A percentile compares a stretch with the other conserved stretches of the same genome.
phyloP scores from a whole-genome alignment of 2,113 vertebrate genomes.

The Pterocles orientalis region DNA sequence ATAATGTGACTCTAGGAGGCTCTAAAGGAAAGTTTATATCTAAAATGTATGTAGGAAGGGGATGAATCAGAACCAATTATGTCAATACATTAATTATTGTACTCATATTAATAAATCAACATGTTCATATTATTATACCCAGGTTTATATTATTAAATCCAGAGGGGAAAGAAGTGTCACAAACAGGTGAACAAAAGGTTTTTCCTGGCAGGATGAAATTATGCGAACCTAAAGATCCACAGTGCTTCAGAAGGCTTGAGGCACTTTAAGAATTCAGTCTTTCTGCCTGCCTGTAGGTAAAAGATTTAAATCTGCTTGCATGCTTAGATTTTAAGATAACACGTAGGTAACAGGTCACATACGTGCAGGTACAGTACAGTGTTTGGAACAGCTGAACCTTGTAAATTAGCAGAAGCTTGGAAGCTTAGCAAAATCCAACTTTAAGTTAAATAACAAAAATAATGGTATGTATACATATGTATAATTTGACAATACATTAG shows the following conservation, averaged over 20 bases:
- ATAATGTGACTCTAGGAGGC: neutral
- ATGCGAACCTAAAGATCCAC: rapidly evolving
- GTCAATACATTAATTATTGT: neutral
- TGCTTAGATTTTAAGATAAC: neutral
- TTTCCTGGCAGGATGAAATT: neutral
- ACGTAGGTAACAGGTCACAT: neutral
- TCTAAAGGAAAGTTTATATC: neutral
- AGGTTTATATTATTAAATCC: neutral
- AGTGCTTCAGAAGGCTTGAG: neutral
- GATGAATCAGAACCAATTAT: neutral
- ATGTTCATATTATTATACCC: neutral
- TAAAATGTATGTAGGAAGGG: neutral
- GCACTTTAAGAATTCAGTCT: neutral
- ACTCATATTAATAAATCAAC: neutral
- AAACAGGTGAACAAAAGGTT: neutral
- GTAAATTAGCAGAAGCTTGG: neutral
- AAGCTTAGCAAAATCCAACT: neutral
- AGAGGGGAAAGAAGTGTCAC: neutral
- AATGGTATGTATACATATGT: neutral
- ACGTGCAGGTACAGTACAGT: neutral
- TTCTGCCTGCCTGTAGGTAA: rapidly evolving
- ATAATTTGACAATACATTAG: slow-evolving; percentile 12
- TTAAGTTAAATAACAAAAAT: slow-evolving; percentile 26
- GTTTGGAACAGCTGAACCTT: neutral
- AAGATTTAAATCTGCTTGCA: neutral